Evolutionary conservation across 2,797 vertebrate genomes (phyloP).

Genomic region (Pangasius krempfi): DNA sequence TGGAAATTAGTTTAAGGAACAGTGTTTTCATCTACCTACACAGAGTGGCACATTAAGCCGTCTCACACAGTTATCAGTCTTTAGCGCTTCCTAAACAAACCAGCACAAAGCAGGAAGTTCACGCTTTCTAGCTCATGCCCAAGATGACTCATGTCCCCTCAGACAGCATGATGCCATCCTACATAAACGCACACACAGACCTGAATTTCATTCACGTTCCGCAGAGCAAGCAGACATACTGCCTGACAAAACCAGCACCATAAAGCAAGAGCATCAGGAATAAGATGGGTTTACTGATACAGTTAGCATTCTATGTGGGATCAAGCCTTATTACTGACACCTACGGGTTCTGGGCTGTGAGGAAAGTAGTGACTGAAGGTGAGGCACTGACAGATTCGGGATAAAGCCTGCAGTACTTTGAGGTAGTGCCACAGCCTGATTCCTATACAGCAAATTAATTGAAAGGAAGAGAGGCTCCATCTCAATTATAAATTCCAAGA

Average conservation of each 20-base stretch:
- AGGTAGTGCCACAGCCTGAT: background rate
- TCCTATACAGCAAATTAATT: slow-evolving; percentile 23
- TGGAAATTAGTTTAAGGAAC: slow-evolving; percentile 27
- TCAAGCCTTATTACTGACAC: slow-evolving; percentile 20
- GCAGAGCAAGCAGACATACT: background rate
- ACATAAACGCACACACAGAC: slow-evolving; percentile 3
- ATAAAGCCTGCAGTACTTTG: slow-evolving; percentile 11
- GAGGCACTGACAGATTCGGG: slow-evolving; percentile 28
- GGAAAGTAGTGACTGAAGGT: slow-evolving; percentile 16
- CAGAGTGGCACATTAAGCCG: slow-evolving; percentile 33
- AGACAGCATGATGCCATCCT: slow-evolving; percentile 28
- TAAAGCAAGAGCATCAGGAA: slow-evolving; percentile 26
- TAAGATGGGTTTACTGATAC: slow-evolving; percentile 34
- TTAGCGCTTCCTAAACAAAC: slow-evolving; percentile 41
- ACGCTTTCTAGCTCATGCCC: slow-evolving; percentile 38
- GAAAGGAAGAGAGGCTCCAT: slow-evolving; percentile 1
- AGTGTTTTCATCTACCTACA: slow-evolving; percentile 38
- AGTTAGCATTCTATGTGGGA: slow-evolving; percentile 24
- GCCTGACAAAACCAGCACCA: slow-evolving; percentile 11
- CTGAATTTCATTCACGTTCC: slow-evolving; percentile 25
- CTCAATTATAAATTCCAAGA: slow-evolving; percentile 40
- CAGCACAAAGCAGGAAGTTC: slow-evolving; percentile 37
- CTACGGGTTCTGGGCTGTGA: background rate
- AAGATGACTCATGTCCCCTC: slow-evolving; percentile 53
- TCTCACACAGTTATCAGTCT: slow-evolving; percentile 38